Percentiles rank a stretch among this genome's conserved stretches.
phyloP scores from a whole-genome alignment of 1,140 invertebrate species.

The Atopsyche davidsoni region DNA sequence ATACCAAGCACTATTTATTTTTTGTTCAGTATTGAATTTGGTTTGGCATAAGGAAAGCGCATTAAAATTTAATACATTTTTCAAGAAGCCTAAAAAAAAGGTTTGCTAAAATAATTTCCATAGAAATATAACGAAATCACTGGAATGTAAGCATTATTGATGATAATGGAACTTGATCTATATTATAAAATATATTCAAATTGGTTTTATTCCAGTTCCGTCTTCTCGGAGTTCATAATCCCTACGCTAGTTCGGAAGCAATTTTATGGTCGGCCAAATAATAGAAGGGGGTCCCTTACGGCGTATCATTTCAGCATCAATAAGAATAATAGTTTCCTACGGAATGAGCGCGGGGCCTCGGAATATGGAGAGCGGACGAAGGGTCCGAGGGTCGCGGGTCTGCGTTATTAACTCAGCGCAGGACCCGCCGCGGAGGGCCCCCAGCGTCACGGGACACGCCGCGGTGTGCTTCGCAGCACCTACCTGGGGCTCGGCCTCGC shows the following conservation, averaged over 20 bases:
- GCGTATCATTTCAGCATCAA: slow-evolving; percentile 16
- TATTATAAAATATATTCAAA: no score
- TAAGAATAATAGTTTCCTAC: slow-evolving; percentile 25
- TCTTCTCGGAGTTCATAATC: slow-evolving; percentile 17
- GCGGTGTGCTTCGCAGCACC: neutral
- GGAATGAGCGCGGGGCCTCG: slow-evolving; percentile 11
- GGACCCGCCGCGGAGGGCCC: neutral
- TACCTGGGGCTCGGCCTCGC: no score
- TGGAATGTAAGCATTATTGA: no score
- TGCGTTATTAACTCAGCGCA: slow-evolving; percentile 3
- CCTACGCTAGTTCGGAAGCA: slow-evolving; percentile 21
- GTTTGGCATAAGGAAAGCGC: no score
- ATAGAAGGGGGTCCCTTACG: slow-evolving; percentile 15
- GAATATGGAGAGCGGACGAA: slow-evolving; percentile 10
- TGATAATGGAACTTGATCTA: no score
- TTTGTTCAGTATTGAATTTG: no score
- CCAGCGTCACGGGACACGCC: slow-evolving; percentile 8
- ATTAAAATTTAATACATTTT: no score
- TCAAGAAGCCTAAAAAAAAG: no score
- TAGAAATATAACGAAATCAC: no score
- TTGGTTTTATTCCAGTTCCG: slow-evolving; percentile 7
- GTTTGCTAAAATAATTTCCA: no score
- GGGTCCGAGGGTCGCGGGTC: neutral
- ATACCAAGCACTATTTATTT: no score
- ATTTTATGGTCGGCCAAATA: slow-evolving; percentile 24